phyloP scores from a whole-genome alignment of 2,797 vertebrate genomes.

The Peromyscus aztecus region DNA sequence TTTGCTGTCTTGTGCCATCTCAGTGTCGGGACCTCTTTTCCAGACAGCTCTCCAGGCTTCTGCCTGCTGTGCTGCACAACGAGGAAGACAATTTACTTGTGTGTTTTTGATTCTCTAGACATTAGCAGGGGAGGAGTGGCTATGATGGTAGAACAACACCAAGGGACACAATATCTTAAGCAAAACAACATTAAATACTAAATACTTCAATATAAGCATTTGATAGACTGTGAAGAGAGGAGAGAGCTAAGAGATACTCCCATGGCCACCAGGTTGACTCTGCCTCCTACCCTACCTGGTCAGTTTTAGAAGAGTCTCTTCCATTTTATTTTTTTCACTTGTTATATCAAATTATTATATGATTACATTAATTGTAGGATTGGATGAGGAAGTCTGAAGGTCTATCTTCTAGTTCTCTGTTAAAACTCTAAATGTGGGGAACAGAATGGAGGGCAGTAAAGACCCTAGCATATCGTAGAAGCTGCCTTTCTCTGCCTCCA shows the following conservation, averaged over 20 bases:
- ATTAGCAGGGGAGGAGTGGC: background rate
- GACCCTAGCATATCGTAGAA: background rate
- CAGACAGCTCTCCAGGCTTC: background rate
- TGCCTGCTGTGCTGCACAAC: background rate
- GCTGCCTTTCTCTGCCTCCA: background rate
- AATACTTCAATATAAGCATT: background rate
- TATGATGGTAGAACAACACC: background rate
- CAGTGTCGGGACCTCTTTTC: background rate
- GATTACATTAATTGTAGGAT: background rate
- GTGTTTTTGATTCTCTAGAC: background rate
- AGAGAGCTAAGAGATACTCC: background rate
- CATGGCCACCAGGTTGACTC: background rate
- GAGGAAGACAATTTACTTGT: background rate
- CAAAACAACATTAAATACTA: background rate
- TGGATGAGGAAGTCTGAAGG: background rate
- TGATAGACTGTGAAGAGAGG: background rate
- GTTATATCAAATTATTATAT: background rate
- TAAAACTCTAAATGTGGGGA: background rate
- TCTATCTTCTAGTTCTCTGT: background rate
- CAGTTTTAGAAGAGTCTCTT: background rate
- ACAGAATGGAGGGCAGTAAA: background rate
- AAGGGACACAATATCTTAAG: background rate
- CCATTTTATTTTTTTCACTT: background rate
- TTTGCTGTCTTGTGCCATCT: accelerated
- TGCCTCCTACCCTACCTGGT: background rate